Evolutionary conservation across 2,113 vertebrate genomes (phyloP).

Genomic region (Syngnathus floridae): DNA sequence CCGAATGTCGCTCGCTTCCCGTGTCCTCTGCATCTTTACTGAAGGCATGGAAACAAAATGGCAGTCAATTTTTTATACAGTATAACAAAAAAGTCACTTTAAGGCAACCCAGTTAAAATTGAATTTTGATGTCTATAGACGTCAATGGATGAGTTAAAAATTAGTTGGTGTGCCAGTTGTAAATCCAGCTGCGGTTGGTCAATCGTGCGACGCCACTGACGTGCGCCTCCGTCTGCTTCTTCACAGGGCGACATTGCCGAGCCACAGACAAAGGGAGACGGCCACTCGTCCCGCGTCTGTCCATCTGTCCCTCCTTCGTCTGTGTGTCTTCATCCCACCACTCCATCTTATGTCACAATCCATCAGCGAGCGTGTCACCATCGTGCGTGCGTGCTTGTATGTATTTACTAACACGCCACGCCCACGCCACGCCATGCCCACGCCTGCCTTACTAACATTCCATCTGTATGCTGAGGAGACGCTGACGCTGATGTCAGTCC

Average conservation of each 20-base stretch:
- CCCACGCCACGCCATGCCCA: background rate
- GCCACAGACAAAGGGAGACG: slow-evolving; percentile 37
- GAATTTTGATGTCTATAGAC: no score
- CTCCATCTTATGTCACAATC: slow-evolving; percentile 55
- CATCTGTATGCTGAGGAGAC: slow-evolving; percentile 6
- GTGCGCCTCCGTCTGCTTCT: slow-evolving; percentile 59
- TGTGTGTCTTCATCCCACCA: slow-evolving; percentile 65
- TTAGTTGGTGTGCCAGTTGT: no score
- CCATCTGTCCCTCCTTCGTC: slow-evolving; percentile 56
- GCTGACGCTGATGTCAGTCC: slow-evolving; percentile 6
- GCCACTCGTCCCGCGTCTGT: slow-evolving; percentile 50
- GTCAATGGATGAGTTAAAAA: no score
- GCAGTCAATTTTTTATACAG: background rate
- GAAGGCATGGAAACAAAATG: background rate
- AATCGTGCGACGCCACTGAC: background rate
- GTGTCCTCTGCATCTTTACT: slow-evolving; percentile 5
- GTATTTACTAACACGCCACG: slow-evolving; percentile 11
- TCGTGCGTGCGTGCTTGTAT: slow-evolving; percentile 45
- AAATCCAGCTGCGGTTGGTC: no score
- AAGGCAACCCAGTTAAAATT: no score
- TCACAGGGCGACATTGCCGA: slow-evolving; percentile 47
- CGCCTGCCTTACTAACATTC: slow-evolving; percentile 13
- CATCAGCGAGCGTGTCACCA: slow-evolving; percentile 56
- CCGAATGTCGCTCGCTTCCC: no score
- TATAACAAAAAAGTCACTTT: no score